Evolutionary conservation across 2,113 vertebrate genomes (phyloP).

Genomic region (Tetrax tetrax): DNA sequence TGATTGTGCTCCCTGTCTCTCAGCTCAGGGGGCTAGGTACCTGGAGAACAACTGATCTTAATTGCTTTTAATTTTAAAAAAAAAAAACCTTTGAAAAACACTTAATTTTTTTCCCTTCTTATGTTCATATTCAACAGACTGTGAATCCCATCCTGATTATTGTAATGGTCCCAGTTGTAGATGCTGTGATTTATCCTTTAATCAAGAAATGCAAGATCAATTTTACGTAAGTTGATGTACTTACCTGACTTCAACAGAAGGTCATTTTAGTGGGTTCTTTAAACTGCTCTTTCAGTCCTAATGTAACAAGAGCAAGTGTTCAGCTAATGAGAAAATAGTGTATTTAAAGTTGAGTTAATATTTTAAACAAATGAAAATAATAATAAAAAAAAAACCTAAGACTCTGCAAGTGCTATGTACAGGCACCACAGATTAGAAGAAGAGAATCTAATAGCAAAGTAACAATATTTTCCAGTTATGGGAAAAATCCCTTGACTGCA

Average conservation of each 20-base stretch:
- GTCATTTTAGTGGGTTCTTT: neutral
- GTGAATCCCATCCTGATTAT: slow-evolving; percentile 92
- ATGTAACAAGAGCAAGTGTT: neutral
- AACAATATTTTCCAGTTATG: neutral
- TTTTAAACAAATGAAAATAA: neutral
- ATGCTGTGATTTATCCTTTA: slow-evolving; percentile 86
- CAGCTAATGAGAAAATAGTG: neutral
- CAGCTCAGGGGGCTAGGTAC: too few relatives aligned
- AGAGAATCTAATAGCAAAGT: neutral
- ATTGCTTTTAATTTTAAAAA: neutral
- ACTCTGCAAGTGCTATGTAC: neutral
- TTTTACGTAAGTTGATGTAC: slow-evolving; percentile 86
- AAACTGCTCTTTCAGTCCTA: neutral
- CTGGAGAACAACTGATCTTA: neutral
- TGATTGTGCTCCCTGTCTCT: too few relatives aligned
- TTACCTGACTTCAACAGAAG: neutral
- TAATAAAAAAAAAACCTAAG: neutral
- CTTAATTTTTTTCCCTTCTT: neutral
- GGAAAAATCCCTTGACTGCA: neutral
- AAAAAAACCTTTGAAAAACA: neutral
- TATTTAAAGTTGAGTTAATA: neutral
- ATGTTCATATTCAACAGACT: slow-evolving; percentile 74
- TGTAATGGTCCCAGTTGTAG: slow-evolving; percentile 87
- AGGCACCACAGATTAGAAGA: neutral
- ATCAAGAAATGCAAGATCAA: slow-evolving; percentile 89